Conservation (phyloP, 2,888 invertebrate genomes). For the Drosophila affinis region DNA sequence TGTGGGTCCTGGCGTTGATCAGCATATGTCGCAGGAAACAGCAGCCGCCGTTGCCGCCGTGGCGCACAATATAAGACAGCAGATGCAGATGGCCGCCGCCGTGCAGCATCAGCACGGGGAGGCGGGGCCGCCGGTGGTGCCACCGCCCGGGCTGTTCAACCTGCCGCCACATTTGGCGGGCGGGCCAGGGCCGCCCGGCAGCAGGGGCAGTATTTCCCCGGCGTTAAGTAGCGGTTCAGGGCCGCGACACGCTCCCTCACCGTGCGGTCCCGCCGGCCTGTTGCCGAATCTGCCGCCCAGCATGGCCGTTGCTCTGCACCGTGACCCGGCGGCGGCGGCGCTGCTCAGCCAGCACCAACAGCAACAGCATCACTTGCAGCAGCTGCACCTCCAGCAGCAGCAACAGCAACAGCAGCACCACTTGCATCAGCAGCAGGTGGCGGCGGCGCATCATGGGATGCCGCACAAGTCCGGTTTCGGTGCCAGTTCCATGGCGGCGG, state of each 20-base stretch:
- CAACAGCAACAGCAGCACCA: conserved; percentile 63
- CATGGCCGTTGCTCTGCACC: conserved; percentile 80
- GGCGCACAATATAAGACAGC: conserved; percentile 92
- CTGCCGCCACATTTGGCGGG: conserved; percentile 79
- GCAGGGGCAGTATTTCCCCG: conserved; percentile 83
- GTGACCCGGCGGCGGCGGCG: conserved; percentile 74
- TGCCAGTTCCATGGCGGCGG: conserved; percentile 71
- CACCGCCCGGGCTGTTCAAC: conserved; percentile 83
- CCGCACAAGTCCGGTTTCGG: conserved; percentile 71
- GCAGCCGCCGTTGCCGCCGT: conserved; percentile 94
- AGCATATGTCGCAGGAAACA: conserved; percentile 87
- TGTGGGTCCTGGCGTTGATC: conserved; percentile 83
- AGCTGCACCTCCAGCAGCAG: conserved; percentile 72
- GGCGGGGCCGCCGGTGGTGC: conserved; percentile 81
- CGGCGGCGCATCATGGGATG: conserved; percentile 60
- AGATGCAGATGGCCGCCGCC: conserved; percentile 90
- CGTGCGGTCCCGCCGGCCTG: conserved; percentile 77
- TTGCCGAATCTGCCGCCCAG: conserved; percentile 80
- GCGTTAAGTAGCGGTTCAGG: conserved; percentile 83
- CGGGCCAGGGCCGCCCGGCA: conserved; percentile 75
- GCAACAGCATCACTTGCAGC: conserved; percentile 75
- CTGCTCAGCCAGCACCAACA: conserved; percentile 72
- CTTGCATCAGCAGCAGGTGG: conserved; percentile 59
- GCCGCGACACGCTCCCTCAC: conserved; percentile 77
- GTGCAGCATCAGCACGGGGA: conserved; percentile 82